These are phyloP conservation scores for Campoletis sonorensis DNA, from an alignment of 1,140 invertebrate species.

Conservation along the genomic window DNA sequence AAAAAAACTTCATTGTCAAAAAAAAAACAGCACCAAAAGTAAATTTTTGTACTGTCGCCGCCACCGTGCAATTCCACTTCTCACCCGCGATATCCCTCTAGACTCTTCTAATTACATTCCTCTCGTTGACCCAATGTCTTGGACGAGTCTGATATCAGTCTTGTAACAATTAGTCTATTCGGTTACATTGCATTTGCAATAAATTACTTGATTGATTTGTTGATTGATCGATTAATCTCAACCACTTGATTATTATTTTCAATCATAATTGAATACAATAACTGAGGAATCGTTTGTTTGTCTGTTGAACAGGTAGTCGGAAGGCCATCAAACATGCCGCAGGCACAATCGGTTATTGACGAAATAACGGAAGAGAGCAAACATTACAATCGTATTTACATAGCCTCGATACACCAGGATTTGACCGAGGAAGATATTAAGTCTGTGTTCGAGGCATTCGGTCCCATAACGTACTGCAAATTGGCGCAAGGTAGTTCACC, in stretches of 20 bases:
- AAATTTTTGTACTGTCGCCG: neutral
- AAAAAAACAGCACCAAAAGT: neutral
- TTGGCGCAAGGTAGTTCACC: constrained; percentile 91
- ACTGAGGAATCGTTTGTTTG: neutral
- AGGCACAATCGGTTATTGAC: constrained; percentile 99
- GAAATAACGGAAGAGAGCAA: constrained; percentile 99
- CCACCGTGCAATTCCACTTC: neutral
- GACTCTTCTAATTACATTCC: neutral
- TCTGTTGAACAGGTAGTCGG: constrained; percentile 82
- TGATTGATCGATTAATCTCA: neutral
- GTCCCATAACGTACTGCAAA: constrained; percentile 95
- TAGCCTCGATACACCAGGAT: constrained; percentile 98
- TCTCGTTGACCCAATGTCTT: constrained; percentile 34
- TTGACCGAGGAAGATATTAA: constrained; percentile 98
- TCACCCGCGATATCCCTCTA: neutral
- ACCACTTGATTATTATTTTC: neutral
- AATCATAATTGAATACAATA: neutral
- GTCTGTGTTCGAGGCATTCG: constrained; percentile 99
- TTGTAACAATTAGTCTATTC: neutral
- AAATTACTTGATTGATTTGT: neutral
- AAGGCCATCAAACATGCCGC: constrained; percentile 98
- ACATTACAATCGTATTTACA: constrained; percentile 97
- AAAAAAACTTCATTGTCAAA: neutral
- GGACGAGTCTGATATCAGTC: constrained; percentile 30
- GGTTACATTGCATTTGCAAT: neutral